Base-by-base conservation (phyloP, 37 sponge, comb jelly and placozoan species). In the Oscarella lobularis region DNA sequence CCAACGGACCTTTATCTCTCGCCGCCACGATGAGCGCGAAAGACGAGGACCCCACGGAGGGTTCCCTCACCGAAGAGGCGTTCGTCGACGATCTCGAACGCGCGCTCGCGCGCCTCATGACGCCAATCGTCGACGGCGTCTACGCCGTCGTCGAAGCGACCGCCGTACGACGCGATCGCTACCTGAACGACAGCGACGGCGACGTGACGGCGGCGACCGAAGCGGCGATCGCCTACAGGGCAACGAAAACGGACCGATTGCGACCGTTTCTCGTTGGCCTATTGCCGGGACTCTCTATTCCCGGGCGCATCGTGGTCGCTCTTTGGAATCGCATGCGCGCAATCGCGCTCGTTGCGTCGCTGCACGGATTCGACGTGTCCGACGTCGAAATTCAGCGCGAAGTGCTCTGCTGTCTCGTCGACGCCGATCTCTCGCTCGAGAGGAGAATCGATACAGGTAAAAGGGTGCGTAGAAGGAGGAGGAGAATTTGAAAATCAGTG, bases 81-180 rank as follows among this genome's bases (percentile, higher is more conserved):
- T 20, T 48, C 20, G 60, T 27, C 9, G 20, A 48, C 9, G 9
- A 20, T 20, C 60, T 48, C 20, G 60, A 48, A 20, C 60, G 20
- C 9, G 20, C 20, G 14, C 60, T 48, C 60, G 9, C 60, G 60
- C 14, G 14, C 20, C 60, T 48, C 60, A 48, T 48, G 60, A 48
- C 60, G 9, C 60, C 60, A 20, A 20, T 20, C 60, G 20, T 48
- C 9, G 60, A 48, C 60, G 60, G 60, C 9, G 60, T 48, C 14
- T 48, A 48, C 60, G 60, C 60, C 9, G 60, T 48, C 60, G 60
- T 48, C 60, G 60, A 48, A 20, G 60, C 60, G 20, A 48, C 60
- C 60, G 20, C 9, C 9, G 60, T 48, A 20, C 60, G 60, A 9
- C 60, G 60, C 60, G 20, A 48, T 20, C 60, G 60, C 60, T 48